A percentile compares a stretch with the other conserved stretches of the same genome.
These are phyloP conservation scores for Rhinella marina DNA, from an alignment of 2,797 vertebrate genomes.

Conservation along the genomic window DNA sequence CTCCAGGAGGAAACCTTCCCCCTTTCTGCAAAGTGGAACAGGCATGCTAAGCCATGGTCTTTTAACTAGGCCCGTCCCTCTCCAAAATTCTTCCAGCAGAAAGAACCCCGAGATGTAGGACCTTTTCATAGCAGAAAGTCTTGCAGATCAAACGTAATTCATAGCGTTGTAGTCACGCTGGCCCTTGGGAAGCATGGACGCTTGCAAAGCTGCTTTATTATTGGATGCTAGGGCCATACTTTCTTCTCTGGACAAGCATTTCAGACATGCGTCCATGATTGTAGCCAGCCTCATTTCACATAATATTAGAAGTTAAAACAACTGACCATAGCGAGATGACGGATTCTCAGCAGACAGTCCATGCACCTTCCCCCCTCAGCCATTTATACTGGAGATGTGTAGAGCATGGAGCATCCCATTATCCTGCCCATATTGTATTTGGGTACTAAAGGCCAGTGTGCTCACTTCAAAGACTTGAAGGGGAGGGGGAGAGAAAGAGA, in stretches of 20 bases:
- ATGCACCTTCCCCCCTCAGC: constrained; percentile 37
- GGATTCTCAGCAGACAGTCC: constrained; percentile 5
- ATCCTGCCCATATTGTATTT: constrained; percentile 81
- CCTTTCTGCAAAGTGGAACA: neutral
- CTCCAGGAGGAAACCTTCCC: neutral
- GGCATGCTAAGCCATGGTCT: neutral
- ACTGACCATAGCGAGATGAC: neutral
- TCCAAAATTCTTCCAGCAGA: neutral
- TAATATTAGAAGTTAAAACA: constrained; percentile 16
- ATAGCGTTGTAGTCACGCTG: neutral
- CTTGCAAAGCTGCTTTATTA: neutral
- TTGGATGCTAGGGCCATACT: too few species aligned
- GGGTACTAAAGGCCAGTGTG: constrained; percentile 89
- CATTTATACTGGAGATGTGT: constrained; percentile 73
- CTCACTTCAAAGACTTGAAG: constrained; percentile 84
- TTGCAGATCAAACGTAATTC: neutral
- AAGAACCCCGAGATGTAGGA: neutral
- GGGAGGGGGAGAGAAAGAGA: constrained; percentile 76
- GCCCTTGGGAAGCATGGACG: neutral
- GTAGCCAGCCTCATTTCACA: neutral
- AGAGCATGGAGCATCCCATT: constrained; percentile 74
- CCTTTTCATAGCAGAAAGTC: neutral
- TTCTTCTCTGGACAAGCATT: too few species aligned
- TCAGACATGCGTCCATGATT: neutral
- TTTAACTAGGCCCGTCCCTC: neutral